Evolutionary conservation across 2,888 invertebrate genomes (phyloP).

Genomic region (Chaetogeoica ovagalla): DNA sequence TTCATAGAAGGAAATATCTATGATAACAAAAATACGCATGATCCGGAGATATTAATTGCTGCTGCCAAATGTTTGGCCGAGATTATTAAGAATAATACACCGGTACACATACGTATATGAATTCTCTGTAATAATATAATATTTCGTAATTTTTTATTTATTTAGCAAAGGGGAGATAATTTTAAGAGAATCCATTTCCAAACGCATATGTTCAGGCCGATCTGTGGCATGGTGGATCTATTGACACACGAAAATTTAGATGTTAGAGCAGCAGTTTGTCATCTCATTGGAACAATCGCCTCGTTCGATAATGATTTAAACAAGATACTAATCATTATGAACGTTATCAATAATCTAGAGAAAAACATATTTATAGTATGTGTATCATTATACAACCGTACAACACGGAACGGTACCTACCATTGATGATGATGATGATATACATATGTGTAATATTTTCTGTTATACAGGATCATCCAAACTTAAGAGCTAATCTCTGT

Average conservation of each 20-base stretch:
- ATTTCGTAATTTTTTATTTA: neutral
- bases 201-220: neutral
- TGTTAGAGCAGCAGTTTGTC: slow-evolving; percentile 21
- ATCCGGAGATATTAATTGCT: neutral
- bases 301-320: neutral
- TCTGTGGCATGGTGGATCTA: slow-evolving; percentile 14
- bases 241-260: slow-evolving; percentile 18
- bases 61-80: slow-evolving; percentile 11
- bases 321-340: slow-evolving; percentile 1
- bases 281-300: neutral
- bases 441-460: neutral
- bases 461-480: slow-evolving; percentile 8
- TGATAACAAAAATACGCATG: slow-evolving; percentile 12
- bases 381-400: neutral
- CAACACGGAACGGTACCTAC: neutral
- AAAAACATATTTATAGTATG: slow-evolving; percentile 5
- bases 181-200: slow-evolving; percentile 28
- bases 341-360: neutral
- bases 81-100: slow-evolving; percentile 6
- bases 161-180: neutral
- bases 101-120: neutral
- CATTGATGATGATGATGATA: no score
- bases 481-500: slow-evolving; percentile 33
- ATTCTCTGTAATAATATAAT: neutral
- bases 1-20: no score